phyloP scores from a whole-genome alignment of 2,797 vertebrate genomes.

The Aphelocoma californica region DNA sequence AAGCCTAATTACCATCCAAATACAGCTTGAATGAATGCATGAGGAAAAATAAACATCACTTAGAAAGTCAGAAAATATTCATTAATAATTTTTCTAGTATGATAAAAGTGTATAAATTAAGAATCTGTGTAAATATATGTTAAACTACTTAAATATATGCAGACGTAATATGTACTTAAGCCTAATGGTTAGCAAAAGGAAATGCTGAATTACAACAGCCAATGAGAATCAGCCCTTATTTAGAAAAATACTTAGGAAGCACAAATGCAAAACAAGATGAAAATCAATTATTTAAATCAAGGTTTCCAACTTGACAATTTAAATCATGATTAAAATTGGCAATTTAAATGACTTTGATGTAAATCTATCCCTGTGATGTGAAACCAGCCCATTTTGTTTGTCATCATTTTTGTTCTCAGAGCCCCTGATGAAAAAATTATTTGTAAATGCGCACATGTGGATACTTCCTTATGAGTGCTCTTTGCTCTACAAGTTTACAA shows the following conservation, averaged over 20 bases:
- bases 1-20: conserved; percentile 11
- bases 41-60: conserved; percentile 12
- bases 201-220: background rate
- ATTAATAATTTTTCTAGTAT: conserved; percentile 25
- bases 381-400: conserved; percentile 21
- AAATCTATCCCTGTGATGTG: background rate
- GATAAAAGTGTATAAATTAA: background rate
- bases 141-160: background rate
- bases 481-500: background rate
- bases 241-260: conserved; percentile 24
- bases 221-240: background rate
- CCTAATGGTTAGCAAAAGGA: background rate
- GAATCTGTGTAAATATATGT: conserved; percentile 8
- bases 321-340: conserved; percentile 45
- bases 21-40: background rate
- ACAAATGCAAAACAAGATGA: conserved; percentile 35
- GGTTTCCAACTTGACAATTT: conserved; percentile 25
- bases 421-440: background rate
- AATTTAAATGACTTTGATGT: conserved; percentile 38
- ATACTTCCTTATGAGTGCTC: background rate
- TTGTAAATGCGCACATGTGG: background rate
- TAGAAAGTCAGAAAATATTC: conserved; percentile 31
- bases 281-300: conserved; percentile 56
- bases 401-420: background rate
- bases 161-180: background rate